Conservation (phyloP, 1,140 invertebrate species). For the Branchinecta lindahli region DNA sequence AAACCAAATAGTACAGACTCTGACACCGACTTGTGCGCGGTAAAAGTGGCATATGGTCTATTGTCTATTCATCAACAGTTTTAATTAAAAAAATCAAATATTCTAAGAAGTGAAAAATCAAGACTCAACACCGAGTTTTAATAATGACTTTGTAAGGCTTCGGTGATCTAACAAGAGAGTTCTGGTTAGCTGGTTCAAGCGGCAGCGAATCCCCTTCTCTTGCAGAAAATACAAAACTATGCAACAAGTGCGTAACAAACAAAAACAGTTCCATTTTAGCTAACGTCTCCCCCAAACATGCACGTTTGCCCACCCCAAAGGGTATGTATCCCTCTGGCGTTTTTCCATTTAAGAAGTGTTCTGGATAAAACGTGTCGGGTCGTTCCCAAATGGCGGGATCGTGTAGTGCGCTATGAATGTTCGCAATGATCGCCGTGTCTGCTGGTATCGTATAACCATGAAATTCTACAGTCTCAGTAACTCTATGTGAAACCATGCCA, state of each 20-base stretch:
- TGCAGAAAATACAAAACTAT: neutral
- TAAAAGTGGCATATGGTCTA: no score
- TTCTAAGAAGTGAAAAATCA: no score
- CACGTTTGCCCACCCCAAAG: constrained; percentile 16
- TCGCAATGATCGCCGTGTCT: constrained; percentile 27
- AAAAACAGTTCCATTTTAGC: constrained; percentile 31
- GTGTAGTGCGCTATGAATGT: constrained; percentile 31
- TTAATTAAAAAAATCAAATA: no score
- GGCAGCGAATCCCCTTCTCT: neutral
- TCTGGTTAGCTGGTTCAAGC: neutral
- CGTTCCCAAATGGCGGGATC: constrained; percentile 29
- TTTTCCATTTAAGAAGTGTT: constrained; percentile 5
- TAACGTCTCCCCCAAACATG: constrained; percentile 31
- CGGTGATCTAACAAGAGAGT: neutral
- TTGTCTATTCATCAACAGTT: no score
- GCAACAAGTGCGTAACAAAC: constrained; percentile 24
- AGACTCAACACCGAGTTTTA: neutral
- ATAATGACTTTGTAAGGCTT: neutral
- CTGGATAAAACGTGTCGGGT: constrained; percentile 30
- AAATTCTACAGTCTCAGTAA: constrained; percentile 13
- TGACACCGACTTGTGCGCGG: no score
- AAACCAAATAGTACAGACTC: no score
- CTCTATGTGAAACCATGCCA: neutral
- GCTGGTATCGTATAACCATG: constrained; percentile 21
- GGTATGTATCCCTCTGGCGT: neutral